Evolutionary conservation across 2,888 invertebrate species (phyloP).

Genomic region (Drepanosiphum platanoidis): DNA sequence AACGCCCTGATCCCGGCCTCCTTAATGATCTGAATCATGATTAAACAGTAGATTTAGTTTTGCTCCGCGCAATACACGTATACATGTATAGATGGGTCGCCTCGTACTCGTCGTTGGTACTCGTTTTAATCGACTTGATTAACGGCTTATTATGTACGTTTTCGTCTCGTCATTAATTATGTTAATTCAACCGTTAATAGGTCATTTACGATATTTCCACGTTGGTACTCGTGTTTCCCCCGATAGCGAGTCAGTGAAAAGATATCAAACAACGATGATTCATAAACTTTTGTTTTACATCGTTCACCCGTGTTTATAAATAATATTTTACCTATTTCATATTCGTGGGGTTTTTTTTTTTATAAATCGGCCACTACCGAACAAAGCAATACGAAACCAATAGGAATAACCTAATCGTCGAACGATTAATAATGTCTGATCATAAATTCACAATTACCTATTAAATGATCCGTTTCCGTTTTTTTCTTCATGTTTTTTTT

Average conservation of each 20-base stretch:
- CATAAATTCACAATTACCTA: no score
- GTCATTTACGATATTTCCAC: background rate
- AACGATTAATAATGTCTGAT: no score
- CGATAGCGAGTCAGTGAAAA: no score
- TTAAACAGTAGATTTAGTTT: background rate
- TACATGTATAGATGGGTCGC: background rate
- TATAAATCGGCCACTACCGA: no score
- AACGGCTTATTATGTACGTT: background rate
- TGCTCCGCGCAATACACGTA: background rate
- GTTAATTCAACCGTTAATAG: background rate
- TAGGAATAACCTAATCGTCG: no score
- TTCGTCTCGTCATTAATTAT: slow-evolving; percentile 9
- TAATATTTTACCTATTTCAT: no score
- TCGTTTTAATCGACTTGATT: background rate
- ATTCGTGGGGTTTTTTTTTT: no score
- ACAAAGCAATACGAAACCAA: no score
- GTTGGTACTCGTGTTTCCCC: background rate
- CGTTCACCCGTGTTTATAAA: no score
- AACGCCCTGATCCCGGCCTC: background rate
- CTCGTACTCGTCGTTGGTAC: background rate
- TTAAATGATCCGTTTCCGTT: no score
- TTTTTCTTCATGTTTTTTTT: no score
- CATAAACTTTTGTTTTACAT: no score
- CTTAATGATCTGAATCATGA: background rate
- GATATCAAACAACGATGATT: background rate